Percentiles rank a stretch among this genome's conserved stretches.
Conservation (phyloP, 2,888 invertebrate genomes). For the Drosophila putrida region DNA sequence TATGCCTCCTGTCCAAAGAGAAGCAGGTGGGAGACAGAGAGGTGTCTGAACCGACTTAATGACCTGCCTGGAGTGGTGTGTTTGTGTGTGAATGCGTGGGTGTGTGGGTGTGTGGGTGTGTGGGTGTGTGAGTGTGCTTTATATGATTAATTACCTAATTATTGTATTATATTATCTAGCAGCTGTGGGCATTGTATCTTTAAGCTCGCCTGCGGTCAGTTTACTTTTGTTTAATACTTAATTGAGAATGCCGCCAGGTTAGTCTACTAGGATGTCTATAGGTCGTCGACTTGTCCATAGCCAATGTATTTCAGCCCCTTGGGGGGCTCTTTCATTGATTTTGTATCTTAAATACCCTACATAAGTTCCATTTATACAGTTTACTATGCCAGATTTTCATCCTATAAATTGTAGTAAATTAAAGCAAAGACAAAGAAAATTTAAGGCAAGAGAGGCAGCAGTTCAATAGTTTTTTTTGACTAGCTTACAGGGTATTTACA, state of each 20-base stretch:
- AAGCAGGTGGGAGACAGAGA: neutral
- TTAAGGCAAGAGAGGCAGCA: neutral
- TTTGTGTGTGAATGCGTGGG: constrained; percentile 26
- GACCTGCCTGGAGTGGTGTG: constrained; percentile 45
- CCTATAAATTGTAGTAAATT: neutral
- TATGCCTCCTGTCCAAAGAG: constrained; percentile 22
- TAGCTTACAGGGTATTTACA: constrained; percentile 9
- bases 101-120: constrained; percentile 35
- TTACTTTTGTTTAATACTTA: constrained; percentile 55
- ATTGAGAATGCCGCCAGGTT: constrained; percentile 25
- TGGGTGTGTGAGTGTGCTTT: constrained; percentile 37
- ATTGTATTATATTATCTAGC: constrained; percentile 61
- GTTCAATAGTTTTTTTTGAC: neutral
- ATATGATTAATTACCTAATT: constrained; percentile 75
- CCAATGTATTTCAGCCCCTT: constrained; percentile 3
- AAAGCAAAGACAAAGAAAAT: neutral
- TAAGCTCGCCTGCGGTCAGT: constrained; percentile 46
- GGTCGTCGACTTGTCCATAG: neutral
- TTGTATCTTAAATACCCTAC: constrained; percentile 4
- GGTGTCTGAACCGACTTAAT: constrained; percentile 54
- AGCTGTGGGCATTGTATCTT: constrained; percentile 55
- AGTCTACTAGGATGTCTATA: neutral
- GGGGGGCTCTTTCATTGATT: constrained; percentile 33
- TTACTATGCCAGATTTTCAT: neutral
- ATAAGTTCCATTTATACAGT: neutral